Conservation (phyloP, 2,113 vertebrate genomes). For the Rutilus rutilus region DNA sequence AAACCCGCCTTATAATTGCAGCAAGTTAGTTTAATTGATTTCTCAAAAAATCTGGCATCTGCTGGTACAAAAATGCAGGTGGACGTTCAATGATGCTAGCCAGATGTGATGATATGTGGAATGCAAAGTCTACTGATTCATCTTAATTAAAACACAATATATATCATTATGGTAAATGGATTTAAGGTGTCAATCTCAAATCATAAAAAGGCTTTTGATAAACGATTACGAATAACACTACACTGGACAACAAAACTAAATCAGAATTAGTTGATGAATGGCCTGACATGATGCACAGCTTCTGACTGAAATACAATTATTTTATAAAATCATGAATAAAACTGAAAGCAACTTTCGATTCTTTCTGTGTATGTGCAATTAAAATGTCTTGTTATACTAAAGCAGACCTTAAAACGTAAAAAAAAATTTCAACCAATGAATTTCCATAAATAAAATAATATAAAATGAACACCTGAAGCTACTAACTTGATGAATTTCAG, state of each 20-base stretch:
- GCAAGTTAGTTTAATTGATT: background rate
- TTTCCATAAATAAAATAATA: background rate
- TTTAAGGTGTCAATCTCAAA: background rate
- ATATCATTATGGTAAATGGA: background rate
- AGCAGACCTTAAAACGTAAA: background rate
- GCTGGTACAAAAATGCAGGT: background rate
- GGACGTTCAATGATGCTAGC: background rate
- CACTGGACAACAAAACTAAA: background rate
- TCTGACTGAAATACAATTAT: background rate
- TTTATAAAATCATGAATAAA: conserved; percentile 1
- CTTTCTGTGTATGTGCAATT: background rate
- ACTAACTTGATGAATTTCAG: background rate
- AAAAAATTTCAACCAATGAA: background rate
- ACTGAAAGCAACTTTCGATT: background rate
- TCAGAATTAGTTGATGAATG: background rate
- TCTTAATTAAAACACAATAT: background rate
- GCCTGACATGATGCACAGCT: background rate
- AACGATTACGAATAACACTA: background rate
- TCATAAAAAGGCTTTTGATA: background rate
- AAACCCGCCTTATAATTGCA: background rate
- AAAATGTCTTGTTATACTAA: background rate
- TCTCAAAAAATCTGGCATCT: background rate
- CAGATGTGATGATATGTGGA: background rate
- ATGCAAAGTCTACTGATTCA: background rate
- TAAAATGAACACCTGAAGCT: background rate